Evolutionary conservation across 2,797 vertebrate species (phyloP), one percentile per base, ranked within the genome.

Genomic region (Cheirogaleus major): DNA sequence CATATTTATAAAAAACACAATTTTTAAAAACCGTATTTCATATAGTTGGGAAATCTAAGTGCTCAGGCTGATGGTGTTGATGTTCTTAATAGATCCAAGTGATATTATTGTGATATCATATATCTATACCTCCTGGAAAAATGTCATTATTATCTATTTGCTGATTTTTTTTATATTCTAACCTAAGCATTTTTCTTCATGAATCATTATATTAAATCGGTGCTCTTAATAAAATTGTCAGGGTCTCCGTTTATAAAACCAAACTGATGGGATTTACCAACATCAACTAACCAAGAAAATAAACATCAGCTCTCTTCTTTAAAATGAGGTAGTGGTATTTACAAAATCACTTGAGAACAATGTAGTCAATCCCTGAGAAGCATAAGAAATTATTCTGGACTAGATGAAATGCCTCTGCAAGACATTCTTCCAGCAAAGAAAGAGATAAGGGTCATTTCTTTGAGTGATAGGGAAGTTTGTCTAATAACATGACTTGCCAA

Each of bases 361-460:
- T 41, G 11, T 70, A n/a, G 78, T 59, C 73, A 91, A 45, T 27
- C 75, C 13, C 52, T 65, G 17, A 48, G 83, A 95, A 85, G 30
- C 32, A 35, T 59, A 63, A 84, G 20, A 38, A 79, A 91, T 93
- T 85, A 95, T 86, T 95, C 85, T 83, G 61, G 20, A 67, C n/a
- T 90, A 92, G 72, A 97, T 92, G 85, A 97, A 91, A 52, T 79
- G 45, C 11, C 30, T 81, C 82, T 84, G 89, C n/a, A 85, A 95
- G 23, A 63, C 79, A 43, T 70, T 85, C 80, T 89, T 80, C 65
- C 48, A 83, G 55, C n/a, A 50, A 43, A 80, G 35, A 88, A 25
- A 79, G 85, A 97, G 96, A 97, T 52, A 93, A 73, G 76, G 32
- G 35, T 80, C 81, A 95, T 81, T 92, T 73, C 67, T 91, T 52